Percentiles rank a stretch among this genome's conserved stretches.
Evolutionary conservation across 2,888 invertebrate genomes (phyloP).

Genomic region (Timema cristinae): DNA sequence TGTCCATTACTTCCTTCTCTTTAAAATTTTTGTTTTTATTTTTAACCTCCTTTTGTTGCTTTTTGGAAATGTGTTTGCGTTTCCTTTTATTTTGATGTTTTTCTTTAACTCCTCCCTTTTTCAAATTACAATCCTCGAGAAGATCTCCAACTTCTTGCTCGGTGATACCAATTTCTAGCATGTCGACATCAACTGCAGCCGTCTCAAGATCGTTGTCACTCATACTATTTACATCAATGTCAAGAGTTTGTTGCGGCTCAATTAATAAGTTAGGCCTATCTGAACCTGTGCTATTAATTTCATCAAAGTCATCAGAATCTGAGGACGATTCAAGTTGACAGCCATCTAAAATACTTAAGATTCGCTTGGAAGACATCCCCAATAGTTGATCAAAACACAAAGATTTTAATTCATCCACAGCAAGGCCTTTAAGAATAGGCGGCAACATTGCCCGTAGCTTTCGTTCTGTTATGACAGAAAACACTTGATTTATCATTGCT

Average conservation of each 20-base stretch:
- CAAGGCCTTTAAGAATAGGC: conserved; percentile 21
- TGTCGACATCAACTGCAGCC: conserved; percentile 18
- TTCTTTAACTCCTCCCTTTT: conserved; percentile 1
- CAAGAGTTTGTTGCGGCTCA: too few species aligned
- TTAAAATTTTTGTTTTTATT: neutral
- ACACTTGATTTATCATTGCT: conserved; percentile 26
- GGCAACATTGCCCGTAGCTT: conserved; percentile 26
- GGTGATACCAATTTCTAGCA: conserved; percentile 25
- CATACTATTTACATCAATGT: too few species aligned
- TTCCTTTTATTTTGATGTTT: neutral
- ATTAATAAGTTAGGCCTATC: too few species aligned
- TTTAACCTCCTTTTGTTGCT: conserved; percentile 9
- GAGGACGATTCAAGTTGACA: too few species aligned
- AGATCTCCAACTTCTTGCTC: conserved; percentile 22
- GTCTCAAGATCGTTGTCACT: neutral
- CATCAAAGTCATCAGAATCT: too few species aligned
- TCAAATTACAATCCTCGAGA: neutral
- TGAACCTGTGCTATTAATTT: too few species aligned
- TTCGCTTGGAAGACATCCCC: conserved; percentile 25
- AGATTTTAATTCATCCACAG: conserved; percentile 21
- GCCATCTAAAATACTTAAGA: conserved; percentile 20
- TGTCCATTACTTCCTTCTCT: conserved; percentile 10
- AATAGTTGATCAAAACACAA: conserved; percentile 22
- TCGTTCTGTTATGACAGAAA: conserved; percentile 18
- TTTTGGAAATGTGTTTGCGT: neutral